Base-by-base conservation (phyloP, 2,113 vertebrate species). In the Arizona elegans region DNA sequence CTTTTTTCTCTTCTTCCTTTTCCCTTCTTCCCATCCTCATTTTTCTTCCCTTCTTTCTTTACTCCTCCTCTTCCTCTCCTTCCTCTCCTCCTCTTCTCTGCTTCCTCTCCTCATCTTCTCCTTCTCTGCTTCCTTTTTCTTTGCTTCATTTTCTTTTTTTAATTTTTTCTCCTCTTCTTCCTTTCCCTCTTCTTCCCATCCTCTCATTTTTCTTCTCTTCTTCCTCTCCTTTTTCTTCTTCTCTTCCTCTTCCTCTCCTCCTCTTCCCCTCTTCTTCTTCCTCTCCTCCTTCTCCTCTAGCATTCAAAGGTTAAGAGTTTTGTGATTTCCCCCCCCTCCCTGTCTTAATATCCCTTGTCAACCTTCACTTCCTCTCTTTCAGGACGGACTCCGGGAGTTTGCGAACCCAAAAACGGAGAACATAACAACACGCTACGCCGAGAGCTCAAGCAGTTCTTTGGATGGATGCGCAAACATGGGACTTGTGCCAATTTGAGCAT, bases 391-490 rank as follows among this genome's bases (percentile, higher is more conserved):
- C 96, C 96, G 0, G 98, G 99, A 70, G 98, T 98, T 38, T 99
- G 99, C 5, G 99, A 99, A 97, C 98, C 99, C 58, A 99, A 99
- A 95, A 98, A 98, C 0, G 98, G 98, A 0, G 99, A 99, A 96
- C 98, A 99, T 47, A 99, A 99, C 98, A 99, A 98, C 90, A 99
- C 99, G 6, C 97, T 99, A 94, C 98, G 99, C 54, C 96, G 99
- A 95, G 99, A 99, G 97, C 98, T 99, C 94, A 99, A 99, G 98
- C 99, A 99, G 98, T 99, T 99, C 95, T 99, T 99, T 21, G 98
- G 99, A 92, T 99, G 99, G 99, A 99, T 99, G 95, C 98, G 99
- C 96, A 99, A 99, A 93, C 99, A 99, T 87, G 92, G 92, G 0
- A 86, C 70, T 95, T 99, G 99, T 97, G 98, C 98, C 92, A 99